Base-by-base conservation (phyloP, 2,888 invertebrate genomes). In the Pterostichus niger region DNA sequence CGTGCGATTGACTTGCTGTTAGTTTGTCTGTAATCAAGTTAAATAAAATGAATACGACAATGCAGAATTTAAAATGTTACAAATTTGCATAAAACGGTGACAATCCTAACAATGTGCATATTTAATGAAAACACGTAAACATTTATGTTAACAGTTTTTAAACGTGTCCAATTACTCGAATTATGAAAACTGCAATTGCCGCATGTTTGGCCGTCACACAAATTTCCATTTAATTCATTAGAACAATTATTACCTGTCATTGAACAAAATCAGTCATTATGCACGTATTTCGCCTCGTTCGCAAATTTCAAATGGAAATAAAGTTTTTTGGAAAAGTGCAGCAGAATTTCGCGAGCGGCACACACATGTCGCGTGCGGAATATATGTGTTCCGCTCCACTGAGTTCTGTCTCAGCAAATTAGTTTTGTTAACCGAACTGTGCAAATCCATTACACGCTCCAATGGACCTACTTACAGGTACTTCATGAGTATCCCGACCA, bases 371-470 rank as follows among this genome's bases (percentile, higher is more conserved):
- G 40, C 40, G 31, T 10, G 44, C 24, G 17, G 49, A 71, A 81
- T 81, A 73, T 81, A 81, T 81, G 81, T 71, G 81, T 73, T 81
- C 54, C 81, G 56, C 81, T 52, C 31, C 68, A 54, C 54, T 56
- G 71, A 10, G 4, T 40, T 52, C 71, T 81, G 81, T 81, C 81
- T 81, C 81, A 81, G 81, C 81, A 81, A 81, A 81, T 81, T 81
- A 81, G 81, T 81, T 81, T 81, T 75, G 75, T 75, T 75, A 75
- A 75, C 49, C 75, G 75, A 75, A 52, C 75, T 75, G 75, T 75
- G 52, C 75, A 75, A 75, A 75, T 75, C 75, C 75, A 75, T 75
- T 75, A 52, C 75, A 75, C 13, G 75, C 24, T 52, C 75, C 75
- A 75, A 75, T 75, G 75, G 75, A 6, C 52, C 49, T 75, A 75